A percentile compares a stretch with the other conserved stretches of the same genome.
Conservation (phyloP, 1,140 invertebrate species). For the Druon quercuslanigerum region DNA sequence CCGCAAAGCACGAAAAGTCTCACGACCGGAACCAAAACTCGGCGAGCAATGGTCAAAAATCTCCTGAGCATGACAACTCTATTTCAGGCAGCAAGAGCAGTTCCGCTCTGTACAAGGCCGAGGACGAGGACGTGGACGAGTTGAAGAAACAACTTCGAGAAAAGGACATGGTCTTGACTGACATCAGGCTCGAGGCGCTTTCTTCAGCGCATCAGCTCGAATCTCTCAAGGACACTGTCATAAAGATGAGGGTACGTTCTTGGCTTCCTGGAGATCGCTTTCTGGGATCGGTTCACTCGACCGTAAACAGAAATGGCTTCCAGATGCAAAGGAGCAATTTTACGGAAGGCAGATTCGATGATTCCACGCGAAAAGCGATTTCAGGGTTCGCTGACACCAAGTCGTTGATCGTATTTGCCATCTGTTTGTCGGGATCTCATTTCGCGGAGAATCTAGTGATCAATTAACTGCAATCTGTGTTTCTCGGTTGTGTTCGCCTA, state of each 20-base stretch:
- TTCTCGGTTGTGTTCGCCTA: background rate
- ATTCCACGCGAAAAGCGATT: conserved; percentile 15
- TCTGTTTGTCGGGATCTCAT: conserved; percentile 7
- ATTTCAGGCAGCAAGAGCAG: conserved; percentile 69
- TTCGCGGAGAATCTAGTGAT: background rate
- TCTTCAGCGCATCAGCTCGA: conserved; percentile 97
- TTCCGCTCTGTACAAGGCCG: conserved; percentile 68
- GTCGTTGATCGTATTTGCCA: background rate
- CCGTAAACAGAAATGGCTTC: background rate
- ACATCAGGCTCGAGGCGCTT: conserved; percentile 95
- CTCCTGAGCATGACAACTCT: conserved; percentile 65
- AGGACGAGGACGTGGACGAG: conserved; percentile 83
- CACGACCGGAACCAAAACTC: conserved; percentile 47
- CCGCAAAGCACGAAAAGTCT: conserved; percentile 65
- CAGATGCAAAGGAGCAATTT: conserved; percentile 35
- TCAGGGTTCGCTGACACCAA: background rate
- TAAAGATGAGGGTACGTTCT: conserved; percentile 91
- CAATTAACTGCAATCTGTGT: background rate
- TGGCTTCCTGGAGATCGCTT: background rate
- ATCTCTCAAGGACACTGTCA: conserved; percentile 96
- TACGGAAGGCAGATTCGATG: conserved; percentile 38
- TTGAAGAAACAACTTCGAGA: conserved; percentile 94
- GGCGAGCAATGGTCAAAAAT: conserved; percentile 62
- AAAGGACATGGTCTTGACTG: conserved; percentile 96
- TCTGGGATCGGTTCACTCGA: background rate